Evolutionary conservation across 37 sponge, comb jelly and placozoan genomes (phyloP).

Genomic region (Halichondria panicea): DNA sequence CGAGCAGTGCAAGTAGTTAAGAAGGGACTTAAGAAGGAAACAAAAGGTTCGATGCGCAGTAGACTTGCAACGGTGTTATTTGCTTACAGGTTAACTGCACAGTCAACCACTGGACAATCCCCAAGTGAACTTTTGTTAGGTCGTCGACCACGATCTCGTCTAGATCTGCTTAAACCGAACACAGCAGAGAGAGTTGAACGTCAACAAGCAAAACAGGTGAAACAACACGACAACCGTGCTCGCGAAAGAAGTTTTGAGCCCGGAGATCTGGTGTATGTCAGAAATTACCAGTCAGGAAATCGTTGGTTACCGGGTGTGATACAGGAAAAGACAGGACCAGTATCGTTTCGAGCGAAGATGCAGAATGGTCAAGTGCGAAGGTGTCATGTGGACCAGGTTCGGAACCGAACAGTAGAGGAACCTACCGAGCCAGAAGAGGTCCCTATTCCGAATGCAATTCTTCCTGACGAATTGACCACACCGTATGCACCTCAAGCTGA

Average conservation of each 20-base stretch:
- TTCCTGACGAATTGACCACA: too few relatives aligned
- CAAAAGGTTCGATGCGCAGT: not conserved
- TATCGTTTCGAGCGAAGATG: conserved; percentile 19
- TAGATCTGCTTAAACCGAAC: conserved; percentile 26
- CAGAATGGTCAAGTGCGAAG: not conserved
- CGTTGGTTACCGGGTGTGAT: conserved; percentile 25
- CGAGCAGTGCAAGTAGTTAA: conserved; percentile 13
- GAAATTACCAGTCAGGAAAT: conserved; percentile 3
- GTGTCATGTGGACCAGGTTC: conserved; percentile 27
- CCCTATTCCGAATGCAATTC: too few relatives aligned
- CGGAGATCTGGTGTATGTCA: conserved; percentile 39
- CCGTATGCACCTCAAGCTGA: too few relatives aligned
- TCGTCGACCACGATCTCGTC: not conserved
- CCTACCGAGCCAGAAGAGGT: too few relatives aligned
- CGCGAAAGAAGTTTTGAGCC: conserved; percentile 1
- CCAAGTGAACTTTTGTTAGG: conserved; percentile 18
- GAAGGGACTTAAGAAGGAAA: conserved; percentile 7
- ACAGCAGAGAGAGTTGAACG: not conserved
- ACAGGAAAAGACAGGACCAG: conserved; percentile 8
- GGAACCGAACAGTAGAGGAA: too few relatives aligned
- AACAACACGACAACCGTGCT: not conserved
- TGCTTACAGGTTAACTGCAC: conserved; percentile 4
- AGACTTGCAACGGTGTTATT: conserved; percentile 5
- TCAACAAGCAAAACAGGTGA: not conserved
- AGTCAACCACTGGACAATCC: conserved; percentile 1